These are phyloP conservation scores for Alentia gelatinosa DNA, from an alignment of 2,888 invertebrate genomes.

Conservation along the genomic window DNA sequence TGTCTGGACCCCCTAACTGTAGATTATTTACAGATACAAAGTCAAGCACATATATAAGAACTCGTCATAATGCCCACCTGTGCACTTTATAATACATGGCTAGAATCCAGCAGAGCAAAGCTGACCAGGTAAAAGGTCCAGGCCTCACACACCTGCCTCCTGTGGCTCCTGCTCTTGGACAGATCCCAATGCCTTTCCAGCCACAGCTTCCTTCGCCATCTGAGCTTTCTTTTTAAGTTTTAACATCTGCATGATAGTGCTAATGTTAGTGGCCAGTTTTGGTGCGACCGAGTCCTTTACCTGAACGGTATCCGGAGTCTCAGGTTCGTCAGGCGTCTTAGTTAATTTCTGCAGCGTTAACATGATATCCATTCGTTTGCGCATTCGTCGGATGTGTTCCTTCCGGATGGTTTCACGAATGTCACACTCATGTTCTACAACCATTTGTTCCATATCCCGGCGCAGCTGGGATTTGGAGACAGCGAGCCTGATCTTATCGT, in stretches of 20 bases:
- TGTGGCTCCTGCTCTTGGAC: not conserved
- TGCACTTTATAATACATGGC: too few species aligned
- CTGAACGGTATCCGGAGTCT: too few species aligned
- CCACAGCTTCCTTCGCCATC: not conserved
- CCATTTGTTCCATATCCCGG: constrained; percentile 19
- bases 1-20: too few species aligned
- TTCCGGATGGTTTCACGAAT: not conserved
- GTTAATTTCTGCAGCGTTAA: not conserved
- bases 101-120: too few species aligned
- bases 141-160: too few species aligned
- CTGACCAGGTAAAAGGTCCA: too few species aligned
- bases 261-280: not conserved
- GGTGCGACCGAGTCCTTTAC: not conserved
- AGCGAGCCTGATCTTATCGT: not conserved
- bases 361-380: constrained; percentile 19
- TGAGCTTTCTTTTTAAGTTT: not conserved
- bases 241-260: not conserved
- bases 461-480: constrained; percentile 19
- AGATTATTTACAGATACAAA: too few species aligned
- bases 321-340: not conserved
- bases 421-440: constrained; percentile 13
- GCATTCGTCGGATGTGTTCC: not conserved
- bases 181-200: not conserved
- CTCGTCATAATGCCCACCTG: too few species aligned
- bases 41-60: too few species aligned